Evolutionary conservation across 1,140 invertebrate species (phyloP).

Genomic region (Eriosoma lanigerum): DNA sequence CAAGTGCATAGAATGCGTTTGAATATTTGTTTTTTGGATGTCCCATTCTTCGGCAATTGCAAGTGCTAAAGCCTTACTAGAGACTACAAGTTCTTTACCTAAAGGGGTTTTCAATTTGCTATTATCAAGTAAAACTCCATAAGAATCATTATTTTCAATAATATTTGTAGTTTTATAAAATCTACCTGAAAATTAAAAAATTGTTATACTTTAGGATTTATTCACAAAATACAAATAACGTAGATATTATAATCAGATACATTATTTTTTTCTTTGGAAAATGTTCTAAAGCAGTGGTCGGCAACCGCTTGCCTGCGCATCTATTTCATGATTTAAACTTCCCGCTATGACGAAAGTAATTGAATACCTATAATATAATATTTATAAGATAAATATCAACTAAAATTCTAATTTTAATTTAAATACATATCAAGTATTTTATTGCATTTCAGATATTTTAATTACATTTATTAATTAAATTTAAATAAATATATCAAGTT

Average conservation of each 20-base stretch:
- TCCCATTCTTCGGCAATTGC: constrained; percentile 92
- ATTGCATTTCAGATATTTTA: too few species aligned
- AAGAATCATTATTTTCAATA: constrained; percentile 64
- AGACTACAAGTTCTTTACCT: constrained; percentile 74
- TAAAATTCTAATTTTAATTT: too few species aligned
- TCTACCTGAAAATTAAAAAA: constrained; percentile 55
- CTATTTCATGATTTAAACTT: too few species aligned
- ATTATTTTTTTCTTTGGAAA: neutral
- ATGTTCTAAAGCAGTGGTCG: neutral
- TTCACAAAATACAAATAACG: neutral
- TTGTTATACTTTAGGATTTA: neutral
- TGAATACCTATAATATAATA: too few species aligned
- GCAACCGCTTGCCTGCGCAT: neutral
- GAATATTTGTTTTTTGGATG: constrained; percentile 76
- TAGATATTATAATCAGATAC: neutral
- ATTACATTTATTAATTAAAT: too few species aligned
- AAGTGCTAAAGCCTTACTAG: constrained; percentile 84
- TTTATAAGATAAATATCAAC: too few species aligned
- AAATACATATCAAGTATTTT: too few species aligned
- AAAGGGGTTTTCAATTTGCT: constrained; percentile 85
- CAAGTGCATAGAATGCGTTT: constrained; percentile 83
- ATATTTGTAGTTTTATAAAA: constrained; percentile 74
- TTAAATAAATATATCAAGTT: too few species aligned
- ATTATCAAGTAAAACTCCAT: constrained; percentile 79
- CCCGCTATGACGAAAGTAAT: too few species aligned